Evolutionary conservation across 2,113 vertebrate species (phyloP).

Genomic region (Symphodus melops): DNA sequence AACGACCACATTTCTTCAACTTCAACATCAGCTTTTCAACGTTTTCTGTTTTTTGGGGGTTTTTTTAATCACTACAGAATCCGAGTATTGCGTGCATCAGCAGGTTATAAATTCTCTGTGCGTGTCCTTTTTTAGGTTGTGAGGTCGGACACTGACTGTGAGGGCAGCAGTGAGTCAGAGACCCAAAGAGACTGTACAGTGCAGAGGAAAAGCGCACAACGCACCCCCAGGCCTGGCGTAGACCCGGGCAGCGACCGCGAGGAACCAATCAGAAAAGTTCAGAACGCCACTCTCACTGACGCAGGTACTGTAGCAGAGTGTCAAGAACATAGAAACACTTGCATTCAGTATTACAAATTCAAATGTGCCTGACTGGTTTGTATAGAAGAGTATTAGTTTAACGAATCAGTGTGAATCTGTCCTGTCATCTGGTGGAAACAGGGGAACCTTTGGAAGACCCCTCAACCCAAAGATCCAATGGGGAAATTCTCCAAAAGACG

Average conservation of each 20-base stretch:
- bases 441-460: conserved; percentile 29
- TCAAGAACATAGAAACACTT: not conserved
- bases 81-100: not conserved
- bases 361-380: no score
- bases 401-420: not conserved
- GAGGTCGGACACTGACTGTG: conserved; percentile 86
- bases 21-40: not conserved
- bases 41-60: no score
- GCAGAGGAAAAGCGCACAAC: conserved; percentile 34
- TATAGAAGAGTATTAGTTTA: not conserved
- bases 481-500: conserved; percentile 89
- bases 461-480: conserved; percentile 50
- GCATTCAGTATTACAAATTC: no score
- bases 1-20: not conserved
- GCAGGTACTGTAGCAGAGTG: conserved; percentile 52
- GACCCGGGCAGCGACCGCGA: conserved; percentile 82
- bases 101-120: not conserved
- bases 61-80: not conserved
- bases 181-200: conserved; percentile 25
- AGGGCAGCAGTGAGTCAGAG: conserved; percentile 80
- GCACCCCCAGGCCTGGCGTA: conserved; percentile 76
- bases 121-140: conserved; percentile 83
- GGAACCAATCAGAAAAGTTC: conserved; percentile 43
- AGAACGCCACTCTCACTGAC: conserved; percentile 42
- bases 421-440: conserved; percentile 22